A percentile compares a stretch with the other conserved stretches of the same genome.
These are phyloP conservation scores for Rutilus rutilus DNA, from an alignment of 2,113 vertebrate genomes.

Conservation along the genomic window DNA sequence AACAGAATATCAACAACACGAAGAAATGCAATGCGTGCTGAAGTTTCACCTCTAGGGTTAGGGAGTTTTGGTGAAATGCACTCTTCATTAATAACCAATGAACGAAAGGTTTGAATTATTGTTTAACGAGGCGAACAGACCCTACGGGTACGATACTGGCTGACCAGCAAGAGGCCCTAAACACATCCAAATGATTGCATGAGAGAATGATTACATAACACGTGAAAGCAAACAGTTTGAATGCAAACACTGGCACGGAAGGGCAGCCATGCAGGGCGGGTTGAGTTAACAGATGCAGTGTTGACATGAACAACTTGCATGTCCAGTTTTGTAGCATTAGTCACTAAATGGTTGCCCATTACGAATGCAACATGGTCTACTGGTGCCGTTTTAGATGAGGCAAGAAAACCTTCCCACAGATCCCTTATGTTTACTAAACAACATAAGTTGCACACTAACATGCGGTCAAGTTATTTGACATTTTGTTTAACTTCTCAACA, in stretches of 20 bases:
- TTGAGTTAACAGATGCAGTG: slow-evolving; percentile 7
- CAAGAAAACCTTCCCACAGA: not conserved
- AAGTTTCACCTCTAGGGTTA: slow-evolving; percentile 1
- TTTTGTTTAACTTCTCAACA: slow-evolving; percentile 3
- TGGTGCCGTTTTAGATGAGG: not conserved
- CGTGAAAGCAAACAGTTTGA: slow-evolving; percentile 15
- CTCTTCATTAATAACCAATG: not conserved
- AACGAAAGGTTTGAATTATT: not conserved
- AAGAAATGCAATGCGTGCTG: not conserved
- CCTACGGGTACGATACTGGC: not conserved
- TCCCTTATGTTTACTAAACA: slow-evolving; percentile 20
- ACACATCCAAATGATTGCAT: not conserved
- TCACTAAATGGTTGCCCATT: not conserved
- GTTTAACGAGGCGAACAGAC: not conserved
- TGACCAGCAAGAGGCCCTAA: not conserved
- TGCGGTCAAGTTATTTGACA: not conserved
- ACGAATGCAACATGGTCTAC: not conserved
- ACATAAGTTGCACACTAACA: not conserved
- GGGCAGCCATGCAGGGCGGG: not conserved
- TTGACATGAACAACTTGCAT: slow-evolving; percentile 8
- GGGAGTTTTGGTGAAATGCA: not conserved
- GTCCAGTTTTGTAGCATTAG: slow-evolving; percentile 39
- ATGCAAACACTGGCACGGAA: not conserved
- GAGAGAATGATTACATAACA: slow-evolving; percentile 23
- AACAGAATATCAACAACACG: not conserved